Percentiles rank a stretch among this genome's conserved stretches.
phyloP scores from a whole-genome alignment of 2,888 invertebrate genomes.

The Pilophorus perplexus region DNA sequence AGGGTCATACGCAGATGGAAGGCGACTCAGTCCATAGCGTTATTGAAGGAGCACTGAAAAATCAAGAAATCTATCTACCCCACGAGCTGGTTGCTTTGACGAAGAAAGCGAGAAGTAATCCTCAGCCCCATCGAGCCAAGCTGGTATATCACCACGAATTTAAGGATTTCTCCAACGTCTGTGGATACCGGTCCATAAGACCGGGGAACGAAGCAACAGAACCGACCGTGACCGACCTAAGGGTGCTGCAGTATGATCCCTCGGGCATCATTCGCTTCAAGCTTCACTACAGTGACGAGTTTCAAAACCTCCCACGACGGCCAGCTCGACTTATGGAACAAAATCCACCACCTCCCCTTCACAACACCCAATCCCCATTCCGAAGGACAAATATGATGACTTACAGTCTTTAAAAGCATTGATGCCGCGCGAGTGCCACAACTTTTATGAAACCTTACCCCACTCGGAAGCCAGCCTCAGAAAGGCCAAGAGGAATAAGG shows the following conservation, averaged over 20 bases:
- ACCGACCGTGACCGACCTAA: slow-evolving; percentile 26
- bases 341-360: neutral
- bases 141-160: slow-evolving; percentile 2
- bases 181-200: slow-evolving; percentile 24
- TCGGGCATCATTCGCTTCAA: neutral
- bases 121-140: slow-evolving; percentile 4
- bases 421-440: slow-evolving; percentile 17
- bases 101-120: slow-evolving; percentile 7
- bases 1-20: slow-evolving; percentile 3
- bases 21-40: neutral
- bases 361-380: neutral
- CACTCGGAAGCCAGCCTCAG: slow-evolving; percentile 6
- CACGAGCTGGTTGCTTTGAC: slow-evolving; percentile 24
- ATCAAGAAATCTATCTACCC: neutral
- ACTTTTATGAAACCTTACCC: slow-evolving; percentile 18
- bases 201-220: slow-evolving; percentile 23
- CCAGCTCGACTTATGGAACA: neutral
- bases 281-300: neutral
- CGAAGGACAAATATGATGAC: slow-evolving; percentile 17
- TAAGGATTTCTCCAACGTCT: neutral
- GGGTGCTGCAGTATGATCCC: slow-evolving; percentile 13
- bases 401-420: slow-evolving; percentile 15
- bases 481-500: slow-evolving; percentile 4
- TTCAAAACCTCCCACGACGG: slow-evolving; percentile 1
- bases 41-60: neutral